These are phyloP conservation scores for Lordiphosa fenestrarum DNA, from an alignment of 2,888 invertebrate genomes.

Conservation along the genomic window DNA sequence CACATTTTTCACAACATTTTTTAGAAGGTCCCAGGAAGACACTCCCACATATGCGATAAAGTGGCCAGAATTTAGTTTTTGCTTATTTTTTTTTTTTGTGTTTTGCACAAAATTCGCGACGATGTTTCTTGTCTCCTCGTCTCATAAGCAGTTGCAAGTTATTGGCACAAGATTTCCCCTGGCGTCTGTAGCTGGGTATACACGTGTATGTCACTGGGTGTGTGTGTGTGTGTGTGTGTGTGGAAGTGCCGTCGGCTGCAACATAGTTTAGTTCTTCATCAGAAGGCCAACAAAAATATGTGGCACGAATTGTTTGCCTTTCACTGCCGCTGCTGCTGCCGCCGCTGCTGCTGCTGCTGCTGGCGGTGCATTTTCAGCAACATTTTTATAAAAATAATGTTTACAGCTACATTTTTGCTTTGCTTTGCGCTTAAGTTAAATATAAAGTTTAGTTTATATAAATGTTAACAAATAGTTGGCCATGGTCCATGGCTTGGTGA, in stretches of 20 bases:
- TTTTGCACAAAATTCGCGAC: conserved; percentile 23
- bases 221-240: background rate
- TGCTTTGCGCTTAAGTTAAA: conserved; percentile 45
- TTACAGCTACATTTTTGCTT: conserved; percentile 44
- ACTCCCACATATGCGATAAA: conserved; percentile 8
- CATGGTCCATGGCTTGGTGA: conserved; percentile 40
- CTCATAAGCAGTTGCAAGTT: conserved; percentile 73
- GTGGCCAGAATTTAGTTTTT: conserved; percentile 17
- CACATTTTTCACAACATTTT: conserved; percentile 33
- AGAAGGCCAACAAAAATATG: conserved; percentile 38
- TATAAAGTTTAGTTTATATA: conserved; percentile 56
- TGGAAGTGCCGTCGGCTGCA: conserved; percentile 36
- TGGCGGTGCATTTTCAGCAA: conserved; percentile 50
- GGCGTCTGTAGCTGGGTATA: conserved; percentile 31
- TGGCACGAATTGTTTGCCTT: conserved; percentile 66
- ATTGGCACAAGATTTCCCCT: conserved; percentile 69
- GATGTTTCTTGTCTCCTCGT: conserved; percentile 22
- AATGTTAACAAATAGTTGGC: conserved; percentile 59
- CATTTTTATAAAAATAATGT: conserved; percentile 64
- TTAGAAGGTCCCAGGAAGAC: background rate
- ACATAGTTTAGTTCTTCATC: conserved; percentile 45
- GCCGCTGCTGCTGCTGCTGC: background rate
- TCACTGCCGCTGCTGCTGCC: conserved; percentile 10
- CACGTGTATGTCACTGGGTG: background rate
- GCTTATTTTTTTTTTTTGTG: background rate